Evolutionary conservation across 2,797 vertebrate species (phyloP).

Genomic region (Pantherophis alleghaniensis): DNA sequence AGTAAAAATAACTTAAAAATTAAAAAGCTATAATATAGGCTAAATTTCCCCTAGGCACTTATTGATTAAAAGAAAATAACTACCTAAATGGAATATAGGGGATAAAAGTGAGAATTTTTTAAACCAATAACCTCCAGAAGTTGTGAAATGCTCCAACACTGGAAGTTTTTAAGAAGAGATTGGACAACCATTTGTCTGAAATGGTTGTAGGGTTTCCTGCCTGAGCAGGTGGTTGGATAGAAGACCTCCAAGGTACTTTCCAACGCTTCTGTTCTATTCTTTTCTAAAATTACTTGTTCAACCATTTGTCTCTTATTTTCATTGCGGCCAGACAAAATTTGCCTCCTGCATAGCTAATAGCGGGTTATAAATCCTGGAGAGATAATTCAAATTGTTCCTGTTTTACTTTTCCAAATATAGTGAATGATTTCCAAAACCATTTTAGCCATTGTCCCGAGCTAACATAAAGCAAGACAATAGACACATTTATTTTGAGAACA

Average conservation of each 20-base stretch:
- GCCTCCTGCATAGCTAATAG: background rate
- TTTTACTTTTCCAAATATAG: slow-evolving; percentile 5
- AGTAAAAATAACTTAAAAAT: background rate
- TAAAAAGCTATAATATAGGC: background rate
- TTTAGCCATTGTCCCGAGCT: background rate
- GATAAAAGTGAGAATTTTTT: background rate
- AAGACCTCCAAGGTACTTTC: background rate
- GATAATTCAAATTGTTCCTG: background rate
- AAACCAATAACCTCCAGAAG: background rate
- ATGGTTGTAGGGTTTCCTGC: background rate
- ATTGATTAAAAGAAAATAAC: background rate
- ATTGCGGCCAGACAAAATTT: background rate
- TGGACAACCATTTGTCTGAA: background rate
- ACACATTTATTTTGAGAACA: background rate
- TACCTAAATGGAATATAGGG: background rate
- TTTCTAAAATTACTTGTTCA: background rate
- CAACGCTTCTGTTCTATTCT: background rate
- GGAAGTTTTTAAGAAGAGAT: background rate
- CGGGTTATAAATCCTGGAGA: background rate
- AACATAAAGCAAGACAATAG: background rate
- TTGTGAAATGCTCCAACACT: background rate
- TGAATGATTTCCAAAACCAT: background rate
- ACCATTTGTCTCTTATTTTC: background rate
- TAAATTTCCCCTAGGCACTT: background rate
- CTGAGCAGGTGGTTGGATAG: background rate